phyloP scores from a whole-genome alignment of 1,140 invertebrate species.

The Bombus fervidus region DNA sequence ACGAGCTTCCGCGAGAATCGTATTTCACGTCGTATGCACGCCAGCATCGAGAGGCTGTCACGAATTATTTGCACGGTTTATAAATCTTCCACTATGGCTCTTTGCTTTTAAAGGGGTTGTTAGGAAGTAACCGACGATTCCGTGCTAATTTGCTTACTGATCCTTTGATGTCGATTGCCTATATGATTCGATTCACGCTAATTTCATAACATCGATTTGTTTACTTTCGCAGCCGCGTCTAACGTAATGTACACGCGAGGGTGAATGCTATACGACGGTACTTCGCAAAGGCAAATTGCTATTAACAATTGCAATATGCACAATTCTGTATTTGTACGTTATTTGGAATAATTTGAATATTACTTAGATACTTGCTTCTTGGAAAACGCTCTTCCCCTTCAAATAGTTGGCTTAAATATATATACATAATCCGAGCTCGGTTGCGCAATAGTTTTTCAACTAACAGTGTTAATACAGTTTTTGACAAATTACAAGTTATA shows the following conservation, averaged over 20 bases:
- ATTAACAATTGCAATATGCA: background rate
- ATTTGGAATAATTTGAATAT: background rate
- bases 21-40: constrained; percentile 20
- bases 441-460: too few relatives aligned
- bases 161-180: constrained; percentile 9
- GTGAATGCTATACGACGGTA: accelerated
- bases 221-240: background rate
- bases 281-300: background rate
- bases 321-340: background rate
- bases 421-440: too few relatives aligned
- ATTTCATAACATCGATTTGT: background rate
- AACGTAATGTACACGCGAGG: background rate
- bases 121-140: background rate
- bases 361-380: background rate
- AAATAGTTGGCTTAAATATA: too few relatives aligned
- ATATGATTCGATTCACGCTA: background rate
- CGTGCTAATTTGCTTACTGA: background rate
- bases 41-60: background rate
- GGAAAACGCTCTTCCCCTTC: background rate
- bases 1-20: background rate
- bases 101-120: background rate
- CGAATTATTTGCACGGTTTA: constrained; percentile 26
- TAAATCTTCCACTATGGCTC: constrained; percentile 16
- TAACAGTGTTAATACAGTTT: background rate
- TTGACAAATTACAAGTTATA: too few relatives aligned